phyloP scores from a whole-genome alignment of 1,140 invertebrate species.

The Lasaia peninsularis region DNA sequence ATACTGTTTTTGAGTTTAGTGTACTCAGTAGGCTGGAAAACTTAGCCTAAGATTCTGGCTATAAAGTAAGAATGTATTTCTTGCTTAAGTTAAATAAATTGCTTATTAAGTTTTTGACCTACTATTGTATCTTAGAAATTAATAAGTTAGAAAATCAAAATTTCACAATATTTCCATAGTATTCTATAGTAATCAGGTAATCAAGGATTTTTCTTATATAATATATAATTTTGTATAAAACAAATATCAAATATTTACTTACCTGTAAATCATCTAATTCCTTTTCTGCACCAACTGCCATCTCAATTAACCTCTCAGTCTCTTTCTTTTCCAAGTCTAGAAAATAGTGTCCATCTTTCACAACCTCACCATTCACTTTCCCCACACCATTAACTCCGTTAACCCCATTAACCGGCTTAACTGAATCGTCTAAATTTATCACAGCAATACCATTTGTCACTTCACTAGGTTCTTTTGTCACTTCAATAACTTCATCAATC shows the following conservation, averaged over 20 bases:
- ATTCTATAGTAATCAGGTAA: too few species aligned
- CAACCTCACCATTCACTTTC: conserved; percentile 42
- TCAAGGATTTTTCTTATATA: too few species aligned
- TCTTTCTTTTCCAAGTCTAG: conserved; percentile 85
- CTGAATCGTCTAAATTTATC: conserved; percentile 59
- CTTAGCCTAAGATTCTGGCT: too few species aligned
- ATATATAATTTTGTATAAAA: too few species aligned
- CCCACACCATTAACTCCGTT: conserved; percentile 41
- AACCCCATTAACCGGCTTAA: conserved; percentile 39
- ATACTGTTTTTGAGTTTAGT: too few species aligned
- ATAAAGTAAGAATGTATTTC: too few species aligned
- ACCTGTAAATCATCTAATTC: conserved; percentile 79
- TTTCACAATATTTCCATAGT: too few species aligned
- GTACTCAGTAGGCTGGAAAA: too few species aligned
- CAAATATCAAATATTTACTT: conserved; percentile 19
- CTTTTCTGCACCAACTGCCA: conserved; percentile 83
- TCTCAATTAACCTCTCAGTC: conserved; percentile 81
- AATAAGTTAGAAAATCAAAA: too few species aligned
- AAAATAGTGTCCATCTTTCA: conserved; percentile 86
- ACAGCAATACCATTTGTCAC: conserved; percentile 65
- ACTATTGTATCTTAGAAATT: too few species aligned
- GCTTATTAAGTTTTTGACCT: too few species aligned
- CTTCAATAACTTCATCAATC: conserved; percentile 39
- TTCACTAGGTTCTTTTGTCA: conserved; percentile 32
- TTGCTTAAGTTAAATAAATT: too few species aligned